A percentile compares a stretch with the other conserved stretches of the same genome.
Evolutionary conservation across 2,113 vertebrate genomes (phyloP).

Genomic region (Amblyopsis rosae): DNA sequence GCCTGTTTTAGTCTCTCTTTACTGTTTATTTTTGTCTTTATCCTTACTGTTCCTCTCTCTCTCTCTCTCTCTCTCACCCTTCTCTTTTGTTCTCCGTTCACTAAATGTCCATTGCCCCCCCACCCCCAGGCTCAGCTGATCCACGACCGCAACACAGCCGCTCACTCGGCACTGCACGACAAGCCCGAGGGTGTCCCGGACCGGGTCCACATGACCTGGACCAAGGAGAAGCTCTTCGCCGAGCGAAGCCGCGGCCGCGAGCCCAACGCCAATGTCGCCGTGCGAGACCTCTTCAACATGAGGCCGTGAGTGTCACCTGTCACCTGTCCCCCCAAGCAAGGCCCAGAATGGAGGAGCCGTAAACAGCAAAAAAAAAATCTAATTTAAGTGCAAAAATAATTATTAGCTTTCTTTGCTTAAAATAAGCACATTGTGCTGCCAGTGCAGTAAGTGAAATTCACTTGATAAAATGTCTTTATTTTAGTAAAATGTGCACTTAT

Average conservation of each 20-base stretch:
- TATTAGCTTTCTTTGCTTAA: too few relatives aligned
- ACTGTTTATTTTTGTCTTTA: too few relatives aligned
- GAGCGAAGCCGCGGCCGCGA: slow-evolving; percentile 87
- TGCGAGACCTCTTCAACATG: slow-evolving; percentile 93
- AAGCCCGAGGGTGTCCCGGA: slow-evolving; percentile 73
- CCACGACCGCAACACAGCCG: slow-evolving; percentile 91
- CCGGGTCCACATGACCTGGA: slow-evolving; percentile 96
- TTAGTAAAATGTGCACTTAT: too few relatives aligned
- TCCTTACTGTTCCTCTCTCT: neutral
- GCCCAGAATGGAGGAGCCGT: too few relatives aligned
- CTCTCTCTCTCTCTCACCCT: neutral
- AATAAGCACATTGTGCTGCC: too few relatives aligned
- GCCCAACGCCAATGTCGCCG: slow-evolving; percentile 61
- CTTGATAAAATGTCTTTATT: too few relatives aligned
- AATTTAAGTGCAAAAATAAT: too few relatives aligned
- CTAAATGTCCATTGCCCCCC: too few relatives aligned
- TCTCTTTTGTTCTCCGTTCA: slow-evolving; percentile 5
- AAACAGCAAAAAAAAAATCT: too few relatives aligned
- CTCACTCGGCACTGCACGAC: slow-evolving; percentile 73
- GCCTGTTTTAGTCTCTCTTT: neutral
- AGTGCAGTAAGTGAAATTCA: too few relatives aligned
- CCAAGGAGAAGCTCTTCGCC: slow-evolving; percentile 87
- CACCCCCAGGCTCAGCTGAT: slow-evolving; percentile 88
- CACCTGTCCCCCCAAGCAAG: neutral
- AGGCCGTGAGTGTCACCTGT: slow-evolving; percentile 86